These are phyloP conservation scores for Leptothorax acervorum DNA, from an alignment of 2,888 invertebrate species.

Conservation along the genomic window DNA sequence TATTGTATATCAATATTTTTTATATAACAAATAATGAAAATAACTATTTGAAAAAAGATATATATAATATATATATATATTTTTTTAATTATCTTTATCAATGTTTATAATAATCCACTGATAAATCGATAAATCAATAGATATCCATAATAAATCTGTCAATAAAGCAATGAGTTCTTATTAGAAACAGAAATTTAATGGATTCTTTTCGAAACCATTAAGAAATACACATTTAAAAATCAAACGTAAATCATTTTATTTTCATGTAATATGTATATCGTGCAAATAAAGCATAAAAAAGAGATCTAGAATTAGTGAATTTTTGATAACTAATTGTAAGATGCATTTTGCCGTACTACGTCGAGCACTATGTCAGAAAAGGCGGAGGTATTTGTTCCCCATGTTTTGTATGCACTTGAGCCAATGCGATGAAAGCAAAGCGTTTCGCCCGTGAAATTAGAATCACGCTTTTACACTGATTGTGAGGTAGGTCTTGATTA, in stretches of 20 bases:
- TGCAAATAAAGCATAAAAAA: not conserved
- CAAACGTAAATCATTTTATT: not conserved
- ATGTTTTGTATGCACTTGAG: conserved; percentile 44
- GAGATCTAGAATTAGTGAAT: not conserved
- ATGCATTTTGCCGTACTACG: not conserved
- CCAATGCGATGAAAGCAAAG: conserved; percentile 43
- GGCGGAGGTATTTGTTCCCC: conserved; percentile 19
- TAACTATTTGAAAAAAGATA: too few species aligned
- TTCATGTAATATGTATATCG: not conserved
- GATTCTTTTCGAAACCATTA: not conserved
- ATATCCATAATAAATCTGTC: too few species aligned
- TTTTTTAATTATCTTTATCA: too few species aligned
- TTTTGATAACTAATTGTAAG: not conserved
- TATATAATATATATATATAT: too few species aligned
- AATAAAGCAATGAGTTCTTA: not conserved
- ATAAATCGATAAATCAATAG: too few species aligned
- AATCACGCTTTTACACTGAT: conserved; percentile 59
- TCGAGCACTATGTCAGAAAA: not conserved
- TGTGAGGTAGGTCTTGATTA: conserved; percentile 68
- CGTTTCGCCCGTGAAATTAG: conserved; percentile 62
- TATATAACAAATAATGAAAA: too few species aligned
- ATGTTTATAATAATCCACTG: too few species aligned
- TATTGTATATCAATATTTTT: too few species aligned
- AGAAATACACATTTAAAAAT: not conserved
- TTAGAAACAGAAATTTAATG: not conserved